Conservation (phyloP, 2,888 invertebrate genomes). For the Alviniconcha strummeri region DNA sequence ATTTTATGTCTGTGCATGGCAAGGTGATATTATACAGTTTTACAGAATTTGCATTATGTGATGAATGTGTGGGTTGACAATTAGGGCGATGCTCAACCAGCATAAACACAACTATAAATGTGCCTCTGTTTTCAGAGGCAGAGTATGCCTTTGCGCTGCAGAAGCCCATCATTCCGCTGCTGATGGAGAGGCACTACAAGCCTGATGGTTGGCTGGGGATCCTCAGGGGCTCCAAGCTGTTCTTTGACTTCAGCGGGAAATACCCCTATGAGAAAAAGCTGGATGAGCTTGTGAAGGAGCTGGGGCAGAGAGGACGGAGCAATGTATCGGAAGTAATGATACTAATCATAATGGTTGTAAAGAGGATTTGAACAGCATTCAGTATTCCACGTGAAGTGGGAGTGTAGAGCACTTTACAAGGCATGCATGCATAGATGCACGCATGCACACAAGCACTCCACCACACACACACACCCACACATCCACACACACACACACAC, state of each 20-base stretch:
- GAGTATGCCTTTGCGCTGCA: conserved; percentile 55
- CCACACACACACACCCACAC: conserved; percentile 1
- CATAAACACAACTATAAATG: too few species aligned
- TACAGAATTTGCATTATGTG: too few species aligned
- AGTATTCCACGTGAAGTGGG: neutral
- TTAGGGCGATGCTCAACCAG: too few species aligned
- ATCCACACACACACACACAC: neutral
- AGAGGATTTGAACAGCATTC: neutral
- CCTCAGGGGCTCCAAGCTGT: conserved; percentile 41
- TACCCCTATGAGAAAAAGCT: conserved; percentile 47
- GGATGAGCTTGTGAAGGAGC: conserved; percentile 47
- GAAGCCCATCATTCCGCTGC: conserved; percentile 54
- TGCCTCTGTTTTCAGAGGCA: conserved; percentile 45
- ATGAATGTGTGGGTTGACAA: too few species aligned
- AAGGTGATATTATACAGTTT: too few species aligned
- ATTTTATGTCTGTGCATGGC: too few species aligned
- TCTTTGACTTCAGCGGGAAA: conserved; percentile 45
- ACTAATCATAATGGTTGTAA: too few species aligned
- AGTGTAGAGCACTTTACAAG: too few species aligned
- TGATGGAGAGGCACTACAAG: conserved; percentile 47
- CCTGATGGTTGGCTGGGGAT: conserved; percentile 47
- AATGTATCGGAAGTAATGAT: too few species aligned
- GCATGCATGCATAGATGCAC: neutral
- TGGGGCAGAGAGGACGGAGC: conserved; percentile 38
- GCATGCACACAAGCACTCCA: neutral